Percentiles rank a stretch among this genome's conserved stretches.
Evolutionary conservation across 1,140 invertebrate species (phyloP).

Genomic region (Muscidifurax raptorellus): DNA sequence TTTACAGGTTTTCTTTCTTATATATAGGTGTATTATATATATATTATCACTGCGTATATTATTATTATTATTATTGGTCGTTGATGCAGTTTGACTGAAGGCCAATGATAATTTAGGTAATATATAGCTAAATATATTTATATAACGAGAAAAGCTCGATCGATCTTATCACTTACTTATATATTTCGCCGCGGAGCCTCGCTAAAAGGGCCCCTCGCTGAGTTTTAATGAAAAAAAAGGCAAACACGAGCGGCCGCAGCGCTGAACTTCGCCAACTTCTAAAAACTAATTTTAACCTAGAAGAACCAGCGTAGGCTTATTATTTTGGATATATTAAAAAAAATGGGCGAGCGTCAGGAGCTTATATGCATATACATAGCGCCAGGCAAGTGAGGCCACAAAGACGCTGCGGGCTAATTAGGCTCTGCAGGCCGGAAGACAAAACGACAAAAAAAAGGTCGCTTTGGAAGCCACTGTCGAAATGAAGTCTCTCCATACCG

Average conservation of each 20-base stretch:
- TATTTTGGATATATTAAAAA: conserved; percentile 4
- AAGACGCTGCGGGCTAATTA: not conserved
- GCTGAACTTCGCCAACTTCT: not conserved
- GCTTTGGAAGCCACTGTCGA: not conserved
- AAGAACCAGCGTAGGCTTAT: conserved; percentile 9
- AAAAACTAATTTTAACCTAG: conserved; percentile 25
- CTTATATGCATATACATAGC: no score
- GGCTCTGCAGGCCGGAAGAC: not conserved
- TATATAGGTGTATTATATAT: no score
- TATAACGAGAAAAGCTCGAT: not conserved
- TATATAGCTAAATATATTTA: no score
- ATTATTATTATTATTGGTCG: no score
- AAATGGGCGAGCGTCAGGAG: not conserved
- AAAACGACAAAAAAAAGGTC: not conserved
- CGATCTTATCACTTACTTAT: not conserved
- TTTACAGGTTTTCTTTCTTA: not conserved
- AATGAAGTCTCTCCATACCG: not conserved
- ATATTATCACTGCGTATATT: not conserved
- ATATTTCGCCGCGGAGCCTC: not conserved
- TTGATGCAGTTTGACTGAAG: no score
- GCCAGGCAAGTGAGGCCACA: not conserved
- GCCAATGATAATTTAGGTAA: no score
- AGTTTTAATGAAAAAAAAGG: conserved; percentile 29
- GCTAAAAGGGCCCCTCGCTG: not conserved
- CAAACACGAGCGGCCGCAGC: not conserved